Base-by-base conservation (phyloP, 2,888 invertebrate species). In the Bellardia bayeri region DNA sequence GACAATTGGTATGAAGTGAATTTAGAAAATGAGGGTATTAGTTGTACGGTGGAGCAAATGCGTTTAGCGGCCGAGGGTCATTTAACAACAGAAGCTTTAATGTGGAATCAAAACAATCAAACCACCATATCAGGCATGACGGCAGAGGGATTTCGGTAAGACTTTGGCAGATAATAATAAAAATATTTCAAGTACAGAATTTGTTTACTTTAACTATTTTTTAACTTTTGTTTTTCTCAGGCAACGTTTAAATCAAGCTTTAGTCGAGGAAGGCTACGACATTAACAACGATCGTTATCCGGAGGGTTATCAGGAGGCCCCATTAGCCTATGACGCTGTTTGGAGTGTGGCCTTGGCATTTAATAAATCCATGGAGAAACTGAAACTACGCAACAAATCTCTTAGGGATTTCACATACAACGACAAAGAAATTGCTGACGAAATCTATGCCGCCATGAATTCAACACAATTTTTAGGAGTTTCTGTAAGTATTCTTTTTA, bases 271-370 rank as follows among this genome's bases (percentile, higher is more conserved):
- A 83, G 97, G 97, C 49, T 97, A 97, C 93, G 97, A 98, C 92
- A 97, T 98, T 90, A 97, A 97, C 92, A 96, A 97, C 87, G 96
- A 97, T 92, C 95, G 97, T 88, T 98, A 96, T 94, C 98, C 98
- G 3, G 98, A 98, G 93, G 99, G 99, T 13, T 99, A 99, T 94
- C 98, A 98, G 92, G 99, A 99, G 94, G 99, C 99, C 8, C 99
- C 99, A 0, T 94, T 99, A 82, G 99, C 99, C 66, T 99, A 99
- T 93, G 99, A 99, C 94, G 99, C 99, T 11, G 98, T 99, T 71
- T 99, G 99, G 99, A 98, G 99, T 58, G 97, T 99, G 49, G 99
- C 99, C 56, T 94, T 99, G 92, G 98, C 99, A 16, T 98, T 99
- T 92, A 99, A 99, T 94, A 98, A 98, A 94, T 99, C 99, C 33